Evolutionary conservation across 2,113 vertebrate species (phyloP).

Genomic region (Ivindomyrus marchei): DNA sequence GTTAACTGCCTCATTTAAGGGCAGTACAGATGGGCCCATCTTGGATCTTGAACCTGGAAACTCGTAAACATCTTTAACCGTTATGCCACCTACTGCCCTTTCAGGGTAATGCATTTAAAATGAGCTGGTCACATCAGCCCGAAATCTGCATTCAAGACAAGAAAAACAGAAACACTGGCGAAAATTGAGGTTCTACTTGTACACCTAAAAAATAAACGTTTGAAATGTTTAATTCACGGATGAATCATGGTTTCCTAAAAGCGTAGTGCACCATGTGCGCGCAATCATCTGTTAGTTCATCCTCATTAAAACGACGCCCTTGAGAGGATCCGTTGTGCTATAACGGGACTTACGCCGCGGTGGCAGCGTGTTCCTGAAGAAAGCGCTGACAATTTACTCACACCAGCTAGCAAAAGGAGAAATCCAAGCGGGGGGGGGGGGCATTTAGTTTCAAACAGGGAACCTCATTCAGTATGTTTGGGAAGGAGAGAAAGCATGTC

Average conservation of each 20-base stretch:
- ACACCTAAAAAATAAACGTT: conserved; percentile 40
- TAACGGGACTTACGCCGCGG: conserved; percentile 40
- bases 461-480: neutral
- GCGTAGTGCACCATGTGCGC: conserved; percentile 52
- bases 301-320: conserved; percentile 53
- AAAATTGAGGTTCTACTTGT: conserved; percentile 41
- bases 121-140: neutral
- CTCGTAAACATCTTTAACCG: neutral
- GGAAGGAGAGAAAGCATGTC: neutral
- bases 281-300: conserved; percentile 64
- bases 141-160: conserved; percentile 33
- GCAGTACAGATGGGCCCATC: neutral
- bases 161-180: conserved; percentile 23
- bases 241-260: conserved; percentile 55
- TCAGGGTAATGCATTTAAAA: neutral
- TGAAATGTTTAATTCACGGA: conserved; percentile 51
- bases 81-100: neutral
- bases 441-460: neutral
- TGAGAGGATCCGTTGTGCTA: conserved; percentile 40
- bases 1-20: neutral
- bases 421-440: neutral
- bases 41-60: neutral
- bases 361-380: conserved; percentile 32
- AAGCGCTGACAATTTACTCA: neutral
- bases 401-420: neutral